Conservation (phyloP, 2,797 vertebrate genomes). For the Xyrichtys novacula region DNA sequence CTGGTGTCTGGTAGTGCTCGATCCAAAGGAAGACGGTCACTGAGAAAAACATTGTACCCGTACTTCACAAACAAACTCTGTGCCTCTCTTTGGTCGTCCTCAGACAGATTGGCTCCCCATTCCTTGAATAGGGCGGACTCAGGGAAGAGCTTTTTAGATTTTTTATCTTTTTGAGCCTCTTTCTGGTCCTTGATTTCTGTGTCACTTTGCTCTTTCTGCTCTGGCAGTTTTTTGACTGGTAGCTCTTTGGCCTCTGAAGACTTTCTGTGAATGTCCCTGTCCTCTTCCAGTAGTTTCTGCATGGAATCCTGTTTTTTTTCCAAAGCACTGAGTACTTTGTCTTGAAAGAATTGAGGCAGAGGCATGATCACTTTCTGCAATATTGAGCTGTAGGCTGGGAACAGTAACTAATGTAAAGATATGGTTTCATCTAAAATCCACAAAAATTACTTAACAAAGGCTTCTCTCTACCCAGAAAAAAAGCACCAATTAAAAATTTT, state of each 20-base stretch:
- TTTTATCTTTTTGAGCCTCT: background rate
- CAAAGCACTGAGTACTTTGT: slow-evolving; percentile 30
- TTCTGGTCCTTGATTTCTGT: background rate
- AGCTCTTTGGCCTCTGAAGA: slow-evolving; percentile 1
- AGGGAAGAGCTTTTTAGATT: slow-evolving; percentile 56
- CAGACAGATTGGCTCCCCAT: slow-evolving; percentile 91
- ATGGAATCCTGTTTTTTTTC: slow-evolving; percentile 63
- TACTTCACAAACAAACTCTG: slow-evolving; percentile 90
- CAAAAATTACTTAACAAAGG: too few relatives aligned
- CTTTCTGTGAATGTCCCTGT: slow-evolving; percentile 1
- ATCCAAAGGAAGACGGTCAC: slow-evolving; percentile 90
- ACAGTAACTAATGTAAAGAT: background rate
- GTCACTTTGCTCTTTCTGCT: background rate
- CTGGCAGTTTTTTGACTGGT: background rate
- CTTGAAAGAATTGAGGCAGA: slow-evolving; percentile 22
- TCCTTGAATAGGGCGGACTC: slow-evolving; percentile 82
- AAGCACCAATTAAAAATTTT: too few relatives aligned
- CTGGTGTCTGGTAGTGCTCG: slow-evolving; percentile 87
- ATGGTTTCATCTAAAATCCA: too few relatives aligned
- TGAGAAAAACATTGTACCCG: slow-evolving; percentile 95
- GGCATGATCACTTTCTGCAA: background rate
- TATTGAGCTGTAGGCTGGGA: background rate
- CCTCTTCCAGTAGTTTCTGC: slow-evolving; percentile 50
- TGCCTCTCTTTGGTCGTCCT: slow-evolving; percentile 87
- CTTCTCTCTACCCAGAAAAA: too few relatives aligned